These are phyloP conservation scores for Dendrophyllia cribrosa DNA, from an alignment of 64 coral and sea anemone genomes.

Conservation along the genomic window DNA sequence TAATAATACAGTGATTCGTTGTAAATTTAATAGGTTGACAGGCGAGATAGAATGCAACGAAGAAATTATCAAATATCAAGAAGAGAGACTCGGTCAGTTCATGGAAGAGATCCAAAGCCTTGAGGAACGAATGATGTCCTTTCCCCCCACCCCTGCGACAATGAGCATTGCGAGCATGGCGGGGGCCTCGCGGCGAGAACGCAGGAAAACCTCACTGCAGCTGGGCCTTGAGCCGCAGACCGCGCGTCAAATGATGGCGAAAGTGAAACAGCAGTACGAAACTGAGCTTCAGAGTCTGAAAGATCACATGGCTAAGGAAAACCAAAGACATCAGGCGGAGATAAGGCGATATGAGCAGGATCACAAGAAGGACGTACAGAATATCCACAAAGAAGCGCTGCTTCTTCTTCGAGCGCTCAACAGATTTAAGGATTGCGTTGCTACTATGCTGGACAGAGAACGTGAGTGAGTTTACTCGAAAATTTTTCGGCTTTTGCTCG, in stretches of 20 bases:
- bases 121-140: conserved; percentile 74
- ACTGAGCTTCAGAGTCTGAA: conserved; percentile 90
- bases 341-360: conserved; percentile 83
- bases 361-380: conserved; percentile 83
- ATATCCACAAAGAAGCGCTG: conserved; percentile 92
- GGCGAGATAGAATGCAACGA: conserved; percentile 91
- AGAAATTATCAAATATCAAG: conserved; percentile 97
- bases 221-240: conserved; percentile 75
- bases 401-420: conserved; percentile 88
- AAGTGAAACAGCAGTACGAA: conserved; percentile 91
- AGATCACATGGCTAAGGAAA: conserved; percentile 79
- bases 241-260: conserved; percentile 92
- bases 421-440: conserved; percentile 91
- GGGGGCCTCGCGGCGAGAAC: conserved; percentile 34
- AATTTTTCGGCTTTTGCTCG: too few relatives aligned
- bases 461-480: conserved; percentile 58
- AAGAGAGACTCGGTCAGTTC: conserved; percentile 87
- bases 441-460: conserved; percentile 89
- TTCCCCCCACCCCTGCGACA: conserved; percentile 60
- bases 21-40: conserved; percentile 33
- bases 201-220: conserved; percentile 46
- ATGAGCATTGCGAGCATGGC: conserved; percentile 78
- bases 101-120: conserved; percentile 78
- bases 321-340: conserved; percentile 85
- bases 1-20: background rate